These are phyloP conservation scores for Diorhabda carinulata DNA, from an alignment of 1,140 invertebrate genomes.

Conservation along the genomic window DNA sequence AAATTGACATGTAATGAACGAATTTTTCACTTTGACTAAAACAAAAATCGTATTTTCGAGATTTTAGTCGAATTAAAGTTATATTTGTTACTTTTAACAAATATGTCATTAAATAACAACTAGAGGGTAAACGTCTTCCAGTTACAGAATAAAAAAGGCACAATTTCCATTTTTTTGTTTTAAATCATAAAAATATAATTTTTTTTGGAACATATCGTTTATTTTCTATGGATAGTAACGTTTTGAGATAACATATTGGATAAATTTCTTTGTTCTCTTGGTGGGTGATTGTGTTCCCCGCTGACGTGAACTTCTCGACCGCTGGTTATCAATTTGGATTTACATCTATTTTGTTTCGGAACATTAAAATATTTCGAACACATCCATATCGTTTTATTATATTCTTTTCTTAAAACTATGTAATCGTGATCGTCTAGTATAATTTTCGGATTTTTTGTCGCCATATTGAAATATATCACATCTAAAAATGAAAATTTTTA, in stretches of 20 bases:
- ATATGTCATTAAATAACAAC: no score
- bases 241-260: slow-evolving; percentile 32
- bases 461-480: slow-evolving; percentile 36
- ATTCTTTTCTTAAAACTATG: slow-evolving; percentile 31
- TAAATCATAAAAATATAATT: no score
- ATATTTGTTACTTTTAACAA: no score
- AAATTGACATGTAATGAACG: no score
- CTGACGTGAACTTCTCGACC: slow-evolving; percentile 31
- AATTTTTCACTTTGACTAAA: no score
- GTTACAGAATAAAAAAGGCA: no score
- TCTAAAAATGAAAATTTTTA: slow-evolving; percentile 24
- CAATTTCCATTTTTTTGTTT: no score
- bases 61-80: no score
- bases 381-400: slow-evolving; percentile 34
- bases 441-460: slow-evolving; percentile 38
- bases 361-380: slow-evolving; percentile 33
- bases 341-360: slow-evolving; percentile 35
- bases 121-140: no score
- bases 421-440: slow-evolving; percentile 37
- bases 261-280: slow-evolving; percentile 22
- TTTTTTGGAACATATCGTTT: background rate
- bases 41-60: no score
- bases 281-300: slow-evolving; percentile 32
- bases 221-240: slow-evolving; percentile 29
- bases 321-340: slow-evolving; percentile 34